These are phyloP conservation scores for Potamarius usumacintae DNA, from an alignment of 2,113 vertebrate genomes.

Conservation along the genomic window DNA sequence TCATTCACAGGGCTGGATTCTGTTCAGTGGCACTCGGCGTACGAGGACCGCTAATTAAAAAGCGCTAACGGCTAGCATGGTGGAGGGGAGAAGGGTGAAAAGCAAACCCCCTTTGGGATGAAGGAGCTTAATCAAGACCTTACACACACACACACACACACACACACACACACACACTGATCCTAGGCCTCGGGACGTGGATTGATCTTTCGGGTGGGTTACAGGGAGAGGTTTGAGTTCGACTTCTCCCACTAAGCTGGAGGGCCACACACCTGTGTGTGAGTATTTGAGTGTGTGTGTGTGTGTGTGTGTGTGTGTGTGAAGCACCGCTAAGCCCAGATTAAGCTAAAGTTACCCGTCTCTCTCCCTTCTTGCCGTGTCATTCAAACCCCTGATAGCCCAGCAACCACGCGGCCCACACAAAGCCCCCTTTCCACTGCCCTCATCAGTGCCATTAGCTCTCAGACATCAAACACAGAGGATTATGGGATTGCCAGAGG, in stretches of 20 bases:
- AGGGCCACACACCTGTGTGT: conserved; percentile 72
- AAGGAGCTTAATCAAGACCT: conserved; percentile 56
- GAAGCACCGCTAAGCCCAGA: conserved; percentile 69
- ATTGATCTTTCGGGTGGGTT: conserved; percentile 67
- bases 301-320: conserved; percentile 53
- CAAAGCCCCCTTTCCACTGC: conserved; percentile 74
- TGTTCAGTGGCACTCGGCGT: conserved; percentile 2
- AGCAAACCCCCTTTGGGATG: conserved; percentile 45
- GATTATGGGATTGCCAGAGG: conserved; percentile 76
- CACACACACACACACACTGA: conserved; percentile 36
- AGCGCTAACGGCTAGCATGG: conserved; percentile 65
- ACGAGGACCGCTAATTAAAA: conserved; percentile 72
- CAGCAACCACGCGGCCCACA: conserved; percentile 58
- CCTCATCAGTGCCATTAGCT: conserved; percentile 76
- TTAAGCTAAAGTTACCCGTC: conserved; percentile 77
- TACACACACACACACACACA: conserved; percentile 9
- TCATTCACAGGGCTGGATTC: conserved; percentile 51
- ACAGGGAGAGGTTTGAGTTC: conserved; percentile 54
- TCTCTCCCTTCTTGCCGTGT: conserved; percentile 68
- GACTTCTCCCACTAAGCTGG: conserved; percentile 61
- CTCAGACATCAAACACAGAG: conserved; percentile 78
- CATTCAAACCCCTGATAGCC: conserved; percentile 71
- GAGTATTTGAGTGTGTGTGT: conserved; percentile 45
- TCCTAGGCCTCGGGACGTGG: conserved; percentile 60
- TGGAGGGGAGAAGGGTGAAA: conserved; percentile 51